These are phyloP conservation scores for Callithrix jacchus DNA, from an alignment of 2,113 vertebrate species.

Conservation along the genomic window DNA sequence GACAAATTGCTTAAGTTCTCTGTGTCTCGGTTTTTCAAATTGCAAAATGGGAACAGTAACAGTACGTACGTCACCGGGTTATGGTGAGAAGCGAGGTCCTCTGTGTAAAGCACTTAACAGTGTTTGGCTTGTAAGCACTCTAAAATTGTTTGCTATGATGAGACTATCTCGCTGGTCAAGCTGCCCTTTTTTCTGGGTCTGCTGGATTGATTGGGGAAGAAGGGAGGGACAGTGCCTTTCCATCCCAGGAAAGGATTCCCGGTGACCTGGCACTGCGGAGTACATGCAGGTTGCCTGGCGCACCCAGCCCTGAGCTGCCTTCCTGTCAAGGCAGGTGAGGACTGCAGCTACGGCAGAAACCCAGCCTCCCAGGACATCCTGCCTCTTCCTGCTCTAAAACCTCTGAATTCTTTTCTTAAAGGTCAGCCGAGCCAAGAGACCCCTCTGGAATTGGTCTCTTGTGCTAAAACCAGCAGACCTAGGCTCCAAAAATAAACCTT, in stretches of 20 bases:
- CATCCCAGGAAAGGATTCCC: not conserved
- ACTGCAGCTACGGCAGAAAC: not conserved
- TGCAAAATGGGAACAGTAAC: not conserved
- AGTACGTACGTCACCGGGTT: not conserved
- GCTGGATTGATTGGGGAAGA: not conserved
- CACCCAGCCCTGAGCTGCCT: not conserved
- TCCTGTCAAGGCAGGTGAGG: not conserved
- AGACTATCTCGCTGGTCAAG: not conserved
- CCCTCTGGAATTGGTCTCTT: not conserved
- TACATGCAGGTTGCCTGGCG: fast-evolving
- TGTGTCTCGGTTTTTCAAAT: not conserved
- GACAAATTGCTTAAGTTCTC: no score
- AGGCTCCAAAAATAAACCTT: constrained; percentile 68
- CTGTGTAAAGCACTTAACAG: not conserved
- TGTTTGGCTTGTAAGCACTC: not conserved
- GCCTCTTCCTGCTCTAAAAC: not conserved
- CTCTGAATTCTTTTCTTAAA: constrained; percentile 40
- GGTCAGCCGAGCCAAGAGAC: constrained; percentile 24
- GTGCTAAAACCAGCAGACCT: constrained; percentile 20
- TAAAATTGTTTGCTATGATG: fast-evolving
- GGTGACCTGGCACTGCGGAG: no score
- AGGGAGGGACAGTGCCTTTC: not conserved
- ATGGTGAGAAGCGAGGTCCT: not conserved
- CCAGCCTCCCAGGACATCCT: not conserved
- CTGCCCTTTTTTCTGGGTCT: not conserved